A percentile compares a stretch with the other conserved stretches of the same genome.
These are phyloP conservation scores for Lagopus leucura DNA, from an alignment of 2,113 vertebrate genomes.

Conservation along the genomic window DNA sequence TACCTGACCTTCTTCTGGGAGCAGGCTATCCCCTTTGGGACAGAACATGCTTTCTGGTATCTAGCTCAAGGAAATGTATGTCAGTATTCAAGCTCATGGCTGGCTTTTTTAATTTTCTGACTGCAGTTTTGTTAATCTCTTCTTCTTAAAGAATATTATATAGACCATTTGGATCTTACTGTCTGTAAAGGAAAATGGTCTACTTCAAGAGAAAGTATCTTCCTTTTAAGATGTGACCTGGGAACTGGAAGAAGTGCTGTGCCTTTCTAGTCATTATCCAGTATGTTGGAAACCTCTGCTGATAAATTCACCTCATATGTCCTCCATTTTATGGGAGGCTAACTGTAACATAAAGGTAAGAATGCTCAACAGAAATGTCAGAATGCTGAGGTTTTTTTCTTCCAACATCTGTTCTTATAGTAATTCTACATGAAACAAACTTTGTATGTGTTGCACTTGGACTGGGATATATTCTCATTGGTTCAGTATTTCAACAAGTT, in stretches of 20 bases:
- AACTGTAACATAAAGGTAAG: background rate
- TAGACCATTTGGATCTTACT: background rate
- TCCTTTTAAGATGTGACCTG: background rate
- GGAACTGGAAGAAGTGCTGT: background rate
- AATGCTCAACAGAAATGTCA: too few relatives aligned
- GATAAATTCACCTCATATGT: background rate
- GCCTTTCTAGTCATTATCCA: background rate
- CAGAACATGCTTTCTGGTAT: accelerated
- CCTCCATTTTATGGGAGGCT: background rate
- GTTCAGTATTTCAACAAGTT: background rate
- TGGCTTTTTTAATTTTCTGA: background rate
- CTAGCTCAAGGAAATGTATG: background rate
- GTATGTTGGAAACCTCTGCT: background rate
- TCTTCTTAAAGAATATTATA: background rate
- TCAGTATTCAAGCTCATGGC: accelerated
- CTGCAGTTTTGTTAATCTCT: background rate
- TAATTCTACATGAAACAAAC: background rate
- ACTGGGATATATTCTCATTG: background rate
- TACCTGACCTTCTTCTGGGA: accelerated
- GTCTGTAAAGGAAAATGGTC: background rate
- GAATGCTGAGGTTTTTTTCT: background rate
- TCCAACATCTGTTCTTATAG: background rate
- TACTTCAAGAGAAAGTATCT: background rate
- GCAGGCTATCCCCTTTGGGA: accelerated
- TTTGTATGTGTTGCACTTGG: background rate